These are phyloP conservation scores for Palloptera scutellata DNA, from an alignment of 2,888 invertebrate species.

Conservation along the genomic window DNA sequence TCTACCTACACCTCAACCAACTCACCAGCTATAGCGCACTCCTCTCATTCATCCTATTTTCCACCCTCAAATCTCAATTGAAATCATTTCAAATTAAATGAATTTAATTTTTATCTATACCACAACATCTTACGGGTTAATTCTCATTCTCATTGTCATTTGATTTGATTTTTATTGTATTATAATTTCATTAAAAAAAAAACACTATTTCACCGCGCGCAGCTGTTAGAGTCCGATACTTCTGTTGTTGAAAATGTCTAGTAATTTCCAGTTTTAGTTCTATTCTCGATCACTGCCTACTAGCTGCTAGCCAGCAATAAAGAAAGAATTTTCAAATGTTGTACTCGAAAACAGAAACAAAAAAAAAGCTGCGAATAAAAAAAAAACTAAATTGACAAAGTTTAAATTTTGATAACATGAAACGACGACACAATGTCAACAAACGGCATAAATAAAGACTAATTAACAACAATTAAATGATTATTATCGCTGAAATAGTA, in stretches of 20 bases:
- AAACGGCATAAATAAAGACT: slow-evolving; percentile 1
- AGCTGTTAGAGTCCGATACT: slow-evolving; percentile 19
- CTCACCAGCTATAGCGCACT: neutral
- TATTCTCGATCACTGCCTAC: neutral
- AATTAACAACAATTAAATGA: slow-evolving; percentile 21
- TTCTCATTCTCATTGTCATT: slow-evolving; percentile 44
- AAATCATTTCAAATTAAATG: slow-evolving; percentile 5
- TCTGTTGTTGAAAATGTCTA: slow-evolving; percentile 40
- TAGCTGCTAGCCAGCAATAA: neutral
- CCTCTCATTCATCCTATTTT: neutral
- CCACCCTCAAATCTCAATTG: neutral
- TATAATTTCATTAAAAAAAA: slow-evolving; percentile 52
- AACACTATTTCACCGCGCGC: neutral
- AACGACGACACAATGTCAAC: slow-evolving; percentile 2
- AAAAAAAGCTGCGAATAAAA: neutral
- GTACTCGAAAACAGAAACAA: neutral
- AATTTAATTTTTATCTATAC: neutral
- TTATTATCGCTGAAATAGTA: neutral
- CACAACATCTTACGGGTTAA: slow-evolving; percentile 18
- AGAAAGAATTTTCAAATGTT: no score
- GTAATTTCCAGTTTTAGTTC: slow-evolving; percentile 49
- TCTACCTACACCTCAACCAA: neutral
- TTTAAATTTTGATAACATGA: slow-evolving; percentile 15
- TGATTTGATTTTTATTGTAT: slow-evolving; percentile 57
- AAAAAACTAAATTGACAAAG: neutral